Evolutionary conservation across 1,140 invertebrate genomes (phyloP), one percentile per base, ranked within the genome.

Genomic region (Scylla paramamosain): DNA sequence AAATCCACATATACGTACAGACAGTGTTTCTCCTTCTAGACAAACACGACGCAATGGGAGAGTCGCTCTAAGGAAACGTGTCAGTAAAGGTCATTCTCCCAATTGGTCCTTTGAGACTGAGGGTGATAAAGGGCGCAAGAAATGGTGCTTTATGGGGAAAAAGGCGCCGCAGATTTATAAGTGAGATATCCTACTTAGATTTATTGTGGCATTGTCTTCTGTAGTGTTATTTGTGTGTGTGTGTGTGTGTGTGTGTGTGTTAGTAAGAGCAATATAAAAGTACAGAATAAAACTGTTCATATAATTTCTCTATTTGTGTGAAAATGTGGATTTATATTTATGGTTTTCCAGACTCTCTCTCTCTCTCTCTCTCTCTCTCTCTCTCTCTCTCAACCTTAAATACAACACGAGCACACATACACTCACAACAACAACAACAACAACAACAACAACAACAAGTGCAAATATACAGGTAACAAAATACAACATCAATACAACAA

Each of bases 81-180:
- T 91, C 46, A 29, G 59, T 48, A 59, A 59, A 59, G 89, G 46
- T 59, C 89, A 59, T 91, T 91, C 28, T 91, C 89, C 48, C 46
- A 59, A 91, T 59, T 91, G 89, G n/a, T 59, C 20, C 89, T 59
- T 91, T 59, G 59, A 77, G 67, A 45, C 32, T 12, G 89, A 91
- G 89, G 28, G 29, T 29, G 89, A 89, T 48, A 48, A 89, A 91
- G 39, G 4, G 48, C 7, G 3, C 46, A 16, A 31, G 29, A 91
- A 91, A 91, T 91, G n/a, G 25, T 31, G 89, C 32, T 59, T 91
- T 91, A 91, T 91, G 89, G 89, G 89, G 89, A 59, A 28, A 48
- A 29, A 39, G 86, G 45, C 86, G 10, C 31, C 86, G 45, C 67
- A n/a, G 67, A 77, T 77, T 77, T 77, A 77, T 77, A 77, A 77